Conservation (phyloP, 2,797 vertebrate genomes). For the Periparus ater region DNA sequence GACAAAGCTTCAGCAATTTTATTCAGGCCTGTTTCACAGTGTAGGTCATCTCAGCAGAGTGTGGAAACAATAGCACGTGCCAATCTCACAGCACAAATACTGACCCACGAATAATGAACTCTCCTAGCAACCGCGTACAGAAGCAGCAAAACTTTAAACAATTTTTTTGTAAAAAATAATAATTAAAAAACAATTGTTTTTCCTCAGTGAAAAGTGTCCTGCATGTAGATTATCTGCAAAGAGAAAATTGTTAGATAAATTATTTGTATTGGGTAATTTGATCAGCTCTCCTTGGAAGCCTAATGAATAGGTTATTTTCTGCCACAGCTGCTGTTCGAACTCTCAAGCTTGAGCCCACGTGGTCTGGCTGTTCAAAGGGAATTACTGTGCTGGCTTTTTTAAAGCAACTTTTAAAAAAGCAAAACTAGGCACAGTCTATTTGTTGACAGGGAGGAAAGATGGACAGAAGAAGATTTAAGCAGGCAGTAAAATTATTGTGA, state of each 20-base stretch:
- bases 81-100: conserved; percentile 25
- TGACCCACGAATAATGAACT: neutral
- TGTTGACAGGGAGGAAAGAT: neutral
- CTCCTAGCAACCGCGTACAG: neutral
- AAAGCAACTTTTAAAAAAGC: conserved; percentile 12
- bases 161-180: neutral
- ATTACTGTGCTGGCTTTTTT: neutral
- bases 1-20: conserved; percentile 37
- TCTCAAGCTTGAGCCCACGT: neutral
- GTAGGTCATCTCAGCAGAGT: conserved; percentile 16
- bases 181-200: neutral
- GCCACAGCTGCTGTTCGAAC: conserved; percentile 57
- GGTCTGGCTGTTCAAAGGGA: conserved; percentile 35
- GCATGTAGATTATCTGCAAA: neutral
- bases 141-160: neutral
- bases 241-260: conserved; percentile 47
- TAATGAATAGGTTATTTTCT: conserved; percentile 56
- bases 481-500: neutral
- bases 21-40: neutral
- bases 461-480: neutral
- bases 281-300: conserved; percentile 35
- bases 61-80: conserved; percentile 21
- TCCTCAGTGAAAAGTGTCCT: neutral
- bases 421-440: neutral
- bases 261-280: conserved; percentile 66